Conservation (phyloP, 2,113 vertebrate species). For the Variabilichromis moorii region DNA sequence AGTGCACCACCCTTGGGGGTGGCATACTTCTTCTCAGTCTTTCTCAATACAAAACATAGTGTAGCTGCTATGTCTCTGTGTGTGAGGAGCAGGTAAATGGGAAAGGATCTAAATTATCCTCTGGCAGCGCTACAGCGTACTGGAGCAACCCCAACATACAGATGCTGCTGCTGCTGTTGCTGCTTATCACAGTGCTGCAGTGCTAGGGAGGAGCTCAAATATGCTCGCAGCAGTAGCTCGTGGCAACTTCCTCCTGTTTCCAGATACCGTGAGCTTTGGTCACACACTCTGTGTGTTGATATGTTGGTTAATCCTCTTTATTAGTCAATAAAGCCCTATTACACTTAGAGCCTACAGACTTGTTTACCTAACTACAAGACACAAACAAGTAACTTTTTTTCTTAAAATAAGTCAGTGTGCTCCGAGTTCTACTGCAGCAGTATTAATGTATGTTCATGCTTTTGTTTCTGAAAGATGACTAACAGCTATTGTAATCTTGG, state of each 20-base stretch:
- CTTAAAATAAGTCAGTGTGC: not conserved
- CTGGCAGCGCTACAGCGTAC: slow-evolving; percentile 11
- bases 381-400: not conserved
- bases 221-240: slow-evolving; percentile 23
- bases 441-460: not conserved
- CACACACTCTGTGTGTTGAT: slow-evolving; percentile 5
- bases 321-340: slow-evolving; percentile 22
- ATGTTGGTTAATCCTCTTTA: slow-evolving; percentile 35
- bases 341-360: not conserved
- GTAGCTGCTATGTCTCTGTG: not conserved
- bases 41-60: not conserved
- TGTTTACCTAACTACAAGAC: not conserved
- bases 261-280: slow-evolving; percentile 30
- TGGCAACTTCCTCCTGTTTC: slow-evolving; percentile 34
- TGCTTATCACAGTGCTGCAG: slow-evolving; percentile 65
- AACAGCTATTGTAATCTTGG: not conserved
- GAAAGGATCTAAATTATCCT: slow-evolving; percentile 49
- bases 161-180: slow-evolving; percentile 5
- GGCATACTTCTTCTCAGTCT: not conserved
- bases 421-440: not conserved
- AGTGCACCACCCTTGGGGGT: not conserved
- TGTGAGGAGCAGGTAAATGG: slow-evolving; percentile 41
- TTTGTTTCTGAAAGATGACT: not conserved
- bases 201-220: slow-evolving; percentile 37
- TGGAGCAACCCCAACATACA: slow-evolving; percentile 24